A percentile compares a stretch with the other conserved stretches of the same genome.
Evolutionary conservation across 2,797 vertebrate species (phyloP).

Genomic region (Gallirallus australis): DNA sequence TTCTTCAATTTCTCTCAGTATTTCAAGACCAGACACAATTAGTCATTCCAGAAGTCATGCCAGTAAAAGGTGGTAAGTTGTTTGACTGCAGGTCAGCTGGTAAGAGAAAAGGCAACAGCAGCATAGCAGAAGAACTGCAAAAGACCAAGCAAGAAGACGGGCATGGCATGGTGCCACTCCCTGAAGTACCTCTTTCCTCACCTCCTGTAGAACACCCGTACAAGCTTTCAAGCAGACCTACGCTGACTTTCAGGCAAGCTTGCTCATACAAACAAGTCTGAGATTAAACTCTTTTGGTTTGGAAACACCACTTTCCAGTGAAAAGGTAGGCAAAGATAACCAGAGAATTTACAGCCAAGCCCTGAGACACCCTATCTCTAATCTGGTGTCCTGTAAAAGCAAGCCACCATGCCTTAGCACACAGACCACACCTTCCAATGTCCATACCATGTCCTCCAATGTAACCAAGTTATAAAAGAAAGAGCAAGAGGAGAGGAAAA

Average conservation of each 20-base stretch:
- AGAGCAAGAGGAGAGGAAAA: not conserved
- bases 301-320: not conserved
- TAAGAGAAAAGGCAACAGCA: not conserved
- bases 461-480: not conserved
- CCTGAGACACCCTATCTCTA: not conserved
- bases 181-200: not conserved
- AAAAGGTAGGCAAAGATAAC: not conserved
- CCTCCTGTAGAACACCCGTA: not conserved
- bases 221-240: not conserved
- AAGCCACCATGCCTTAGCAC: not conserved
- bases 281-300: not conserved
- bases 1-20: not conserved
- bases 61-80: not conserved
- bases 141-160: not conserved
- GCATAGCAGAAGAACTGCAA: not conserved
- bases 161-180: accelerated
- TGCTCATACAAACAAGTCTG: not conserved
- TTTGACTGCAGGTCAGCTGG: not conserved
- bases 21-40: not conserved
- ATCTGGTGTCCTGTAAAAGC: not conserved
- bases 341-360: not conserved
- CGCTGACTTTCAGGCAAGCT: not conserved
- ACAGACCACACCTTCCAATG: not conserved
- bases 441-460: not conserved
- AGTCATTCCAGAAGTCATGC: not conserved